A percentile compares a stretch with the other conserved stretches of the same genome.
phyloP scores from a whole-genome alignment of 1,140 invertebrate genomes.

The Eumaeus atala region DNA sequence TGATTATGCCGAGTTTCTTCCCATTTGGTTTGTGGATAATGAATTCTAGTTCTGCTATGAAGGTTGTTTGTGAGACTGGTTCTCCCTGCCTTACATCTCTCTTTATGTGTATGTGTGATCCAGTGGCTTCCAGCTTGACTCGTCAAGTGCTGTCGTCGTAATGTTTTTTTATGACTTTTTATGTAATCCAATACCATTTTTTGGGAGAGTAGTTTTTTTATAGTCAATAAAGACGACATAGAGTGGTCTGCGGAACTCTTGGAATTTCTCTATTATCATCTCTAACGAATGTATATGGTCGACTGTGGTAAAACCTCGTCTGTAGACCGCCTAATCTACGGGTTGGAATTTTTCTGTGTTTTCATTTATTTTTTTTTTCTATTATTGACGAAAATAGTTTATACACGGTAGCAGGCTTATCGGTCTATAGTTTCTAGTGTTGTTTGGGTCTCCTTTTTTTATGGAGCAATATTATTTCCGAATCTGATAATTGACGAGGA shows the following conservation, averaged over 20 bases:
- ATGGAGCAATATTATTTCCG: constrained; percentile 13
- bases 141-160: too few relatives aligned
- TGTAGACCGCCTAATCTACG: constrained; percentile 21
- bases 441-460: constrained; percentile 12
- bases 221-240: neutral
- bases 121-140: too few relatives aligned
- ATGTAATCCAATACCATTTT: too few relatives aligned
- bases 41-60: too few relatives aligned
- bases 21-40: constrained; percentile 18
- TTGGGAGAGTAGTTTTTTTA: neutral
- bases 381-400: constrained; percentile 23
- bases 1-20: constrained; percentile 25
- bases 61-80: too few relatives aligned
- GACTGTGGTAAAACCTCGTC: constrained; percentile 17
- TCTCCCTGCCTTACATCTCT: too few relatives aligned
- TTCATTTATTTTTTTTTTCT: constrained; percentile 13
- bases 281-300: constrained; percentile 24
- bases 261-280: constrained; percentile 20
- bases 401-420: constrained; percentile 14
- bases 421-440: neutral
- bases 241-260: constrained; percentile 12
- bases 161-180: too few relatives aligned
- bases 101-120: too few relatives aligned
- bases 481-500: constrained; percentile 20
- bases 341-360: constrained; percentile 17